Evolutionary conservation across 2,888 invertebrate genomes (phyloP), one percentile per base, ranked within the genome.

Genomic region (Pteria penguin): DNA sequence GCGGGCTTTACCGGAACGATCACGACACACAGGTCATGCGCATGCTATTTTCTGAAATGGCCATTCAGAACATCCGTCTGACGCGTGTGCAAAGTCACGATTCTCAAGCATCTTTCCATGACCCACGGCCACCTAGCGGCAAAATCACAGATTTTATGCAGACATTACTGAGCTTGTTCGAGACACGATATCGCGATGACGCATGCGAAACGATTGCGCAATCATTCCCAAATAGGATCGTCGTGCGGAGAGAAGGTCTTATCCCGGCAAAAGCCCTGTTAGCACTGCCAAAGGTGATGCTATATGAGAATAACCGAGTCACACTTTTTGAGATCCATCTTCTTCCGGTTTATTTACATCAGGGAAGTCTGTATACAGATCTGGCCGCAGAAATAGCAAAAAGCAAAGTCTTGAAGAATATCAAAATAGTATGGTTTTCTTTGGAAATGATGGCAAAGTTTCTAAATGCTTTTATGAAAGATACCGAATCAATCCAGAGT

Each of bases 371-470:
- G 1, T 83, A 86, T 54, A 68, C 79, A 4, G 72, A 82, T 4
- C 75, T 91, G 1, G 90, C 89, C 1, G 68, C 69, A 32, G 81
- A 84, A 1, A 78, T 88, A 31, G 78, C 83, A 4, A 70, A 71
- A 29, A 86, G 82, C 71, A 52, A 75, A 0, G 72, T 79, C 18
- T 75, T 91, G 0, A 74, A 72, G 8, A 78, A 78, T 1, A 75
- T 91, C 55, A 87, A 84, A 66, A 75, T 89, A 5, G 76, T 81
- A 24, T 90, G 89, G 89, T 82, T 84, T 2, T 82, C 82, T 4
- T 67, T 86, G n/a, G 84, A 85, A 24, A 66, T 89, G 36, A 80
- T 89, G 82, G 82, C 88, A 2, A 81, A 79, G 67, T 88, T 88
- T 68, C 80, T 89, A 4, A 76, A 83, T 18, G 70, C 72, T 1